Base-by-base conservation (phyloP, 2,797 vertebrate genomes). In the Pterois miles region DNA sequence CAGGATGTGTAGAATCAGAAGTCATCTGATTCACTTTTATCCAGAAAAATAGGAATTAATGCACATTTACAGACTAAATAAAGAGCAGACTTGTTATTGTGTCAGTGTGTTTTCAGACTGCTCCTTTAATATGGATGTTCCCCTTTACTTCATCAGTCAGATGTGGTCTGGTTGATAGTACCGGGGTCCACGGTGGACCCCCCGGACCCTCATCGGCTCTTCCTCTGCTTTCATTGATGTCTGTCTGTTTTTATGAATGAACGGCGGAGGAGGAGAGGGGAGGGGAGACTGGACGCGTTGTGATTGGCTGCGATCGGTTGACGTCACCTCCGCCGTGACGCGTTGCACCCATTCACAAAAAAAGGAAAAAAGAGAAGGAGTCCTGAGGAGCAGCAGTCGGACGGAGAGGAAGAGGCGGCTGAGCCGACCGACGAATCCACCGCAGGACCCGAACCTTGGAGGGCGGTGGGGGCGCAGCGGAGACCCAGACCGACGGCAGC, bases 251-350 rank as follows among this genome's bases (percentile, higher is more conserved):
- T 94, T 92, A 91, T 96, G 94, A 95, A 96, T 95, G 94, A 90
- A 92, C 84, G 36, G 54, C 69, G 73, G 83, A 72, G 82, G 87
- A 83, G 79, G 88, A 10, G 38, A 67, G 76, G 83, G 85, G 81
- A 86, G 80, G 85, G 80, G 68, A 70, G 78, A 40, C 67, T 78
- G 54, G 53, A 33, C 74, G 80, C 60, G 7, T 43, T 60, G 60
- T 85, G 88, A 96, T 96, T 88, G 95, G 95, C 87, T 84, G 78
- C 20, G 59, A 18, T 34, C 68, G 66, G 58, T 80, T 94, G 91
- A 95, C 95, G 96, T 94, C 94, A 95, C 86, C 92, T 90, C 91
- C 92, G 91, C 91, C 64, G 89, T 96, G 94, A 96, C 95, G 95
- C 89, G 84, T 80, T 87, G 84, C 85, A 76, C 80, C 91, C 95